Conservation (phyloP, 1,140 invertebrate species). For the Nasonia vitripennis region DNA sequence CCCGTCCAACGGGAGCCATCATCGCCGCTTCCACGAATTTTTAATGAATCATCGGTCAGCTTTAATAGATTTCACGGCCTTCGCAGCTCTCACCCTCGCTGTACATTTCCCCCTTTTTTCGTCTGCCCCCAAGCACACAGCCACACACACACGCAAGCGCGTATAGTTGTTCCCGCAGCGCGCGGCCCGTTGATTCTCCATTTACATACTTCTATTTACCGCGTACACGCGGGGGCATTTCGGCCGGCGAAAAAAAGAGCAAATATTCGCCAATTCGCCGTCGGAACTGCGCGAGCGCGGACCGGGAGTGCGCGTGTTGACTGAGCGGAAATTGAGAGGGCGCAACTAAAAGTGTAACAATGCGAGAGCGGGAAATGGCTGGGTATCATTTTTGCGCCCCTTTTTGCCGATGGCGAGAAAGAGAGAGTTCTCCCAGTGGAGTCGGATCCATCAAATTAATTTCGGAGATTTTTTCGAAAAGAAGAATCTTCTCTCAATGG, state of each 20-base stretch:
- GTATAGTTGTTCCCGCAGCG: not conserved
- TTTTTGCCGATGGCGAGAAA: not conserved
- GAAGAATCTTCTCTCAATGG: not conserved
- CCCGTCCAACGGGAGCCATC: not conserved
- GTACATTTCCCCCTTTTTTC: not conserved
- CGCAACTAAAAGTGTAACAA: constrained; percentile 15
- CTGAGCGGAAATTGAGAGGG: not conserved
- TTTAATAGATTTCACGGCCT: not conserved
- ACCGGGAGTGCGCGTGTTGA: constrained; percentile 1
- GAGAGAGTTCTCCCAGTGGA: not conserved
- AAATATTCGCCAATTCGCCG: constrained; percentile 6
- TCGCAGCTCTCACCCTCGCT: too few species aligned
- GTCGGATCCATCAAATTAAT: not conserved
- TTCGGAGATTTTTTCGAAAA: not conserved
- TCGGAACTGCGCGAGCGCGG: not conserved
- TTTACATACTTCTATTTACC: constrained; percentile 35
- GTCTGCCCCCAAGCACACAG: not conserved
- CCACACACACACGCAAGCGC: not conserved
- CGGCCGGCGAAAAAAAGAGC: constrained; percentile 29
- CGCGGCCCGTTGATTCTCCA: constrained; percentile 7
- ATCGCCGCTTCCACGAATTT: not conserved
- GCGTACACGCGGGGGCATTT: constrained; percentile 7
- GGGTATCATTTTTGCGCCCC: not conserved
- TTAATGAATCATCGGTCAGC: not conserved
- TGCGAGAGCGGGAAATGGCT: not conserved